phyloP scores from a whole-genome alignment of 2,113 vertebrate genomes.

The Poicephalus gulielmi region DNA sequence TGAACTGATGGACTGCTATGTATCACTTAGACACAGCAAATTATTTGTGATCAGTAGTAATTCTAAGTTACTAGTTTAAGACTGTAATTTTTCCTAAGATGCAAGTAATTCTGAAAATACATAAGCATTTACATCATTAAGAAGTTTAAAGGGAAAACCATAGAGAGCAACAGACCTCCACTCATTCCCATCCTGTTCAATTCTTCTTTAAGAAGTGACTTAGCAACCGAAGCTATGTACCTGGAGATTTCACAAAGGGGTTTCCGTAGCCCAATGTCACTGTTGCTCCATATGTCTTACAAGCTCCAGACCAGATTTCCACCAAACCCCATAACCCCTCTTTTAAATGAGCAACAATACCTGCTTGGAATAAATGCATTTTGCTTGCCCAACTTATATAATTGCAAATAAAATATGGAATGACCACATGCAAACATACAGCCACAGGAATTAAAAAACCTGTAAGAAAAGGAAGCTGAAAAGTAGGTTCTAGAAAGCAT shows the following conservation, averaged over 20 bases:
- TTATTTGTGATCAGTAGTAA: constrained; percentile 66
- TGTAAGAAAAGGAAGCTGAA: background rate
- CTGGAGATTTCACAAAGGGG: background rate
- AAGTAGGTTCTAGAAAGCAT: background rate
- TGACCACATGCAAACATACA: fast-evolving
- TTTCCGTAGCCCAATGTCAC: background rate
- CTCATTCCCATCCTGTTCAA: background rate
- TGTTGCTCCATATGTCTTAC: fast-evolving
- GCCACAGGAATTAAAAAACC: background rate
- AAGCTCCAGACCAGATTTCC: background rate
- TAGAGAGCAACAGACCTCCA: background rate
- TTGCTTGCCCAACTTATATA: background rate
- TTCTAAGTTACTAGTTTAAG: constrained; percentile 47
- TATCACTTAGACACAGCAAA: constrained; percentile 39
- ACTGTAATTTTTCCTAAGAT: constrained; percentile 34
- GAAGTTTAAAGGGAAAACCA: background rate
- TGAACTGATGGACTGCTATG: constrained; percentile 29
- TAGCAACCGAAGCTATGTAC: background rate
- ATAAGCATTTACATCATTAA: constrained; percentile 1
- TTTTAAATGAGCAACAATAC: background rate
- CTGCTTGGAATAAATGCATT: background rate
- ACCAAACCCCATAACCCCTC: background rate
- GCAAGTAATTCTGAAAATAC: constrained; percentile 46
- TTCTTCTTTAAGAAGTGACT: background rate
- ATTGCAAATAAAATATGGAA: background rate